Percentiles rank a stretch among this genome's conserved stretches.
These are phyloP conservation scores for Drosophila lutescens DNA, from an alignment of 2,888 invertebrate genomes.

Conservation along the genomic window DNA sequence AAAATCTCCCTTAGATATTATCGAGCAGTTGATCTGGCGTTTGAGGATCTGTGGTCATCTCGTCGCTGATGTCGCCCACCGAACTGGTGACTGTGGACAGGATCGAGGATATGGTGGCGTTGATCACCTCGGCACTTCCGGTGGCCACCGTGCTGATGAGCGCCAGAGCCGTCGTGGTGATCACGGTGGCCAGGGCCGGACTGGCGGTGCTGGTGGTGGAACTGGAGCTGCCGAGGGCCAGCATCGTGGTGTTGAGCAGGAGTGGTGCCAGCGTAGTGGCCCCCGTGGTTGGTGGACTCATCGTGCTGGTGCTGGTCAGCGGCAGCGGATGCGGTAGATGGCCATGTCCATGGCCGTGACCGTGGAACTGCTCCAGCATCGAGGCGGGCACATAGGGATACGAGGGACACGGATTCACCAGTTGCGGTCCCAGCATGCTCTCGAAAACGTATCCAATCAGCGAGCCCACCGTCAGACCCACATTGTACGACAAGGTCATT, in stretches of 20 bases:
- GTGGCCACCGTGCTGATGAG: conserved; percentile 68
- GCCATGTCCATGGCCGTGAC: conserved; percentile 44
- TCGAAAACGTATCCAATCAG: conserved; percentile 92
- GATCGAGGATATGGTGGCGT: conserved; percentile 75
- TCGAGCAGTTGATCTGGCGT: conserved; percentile 78
- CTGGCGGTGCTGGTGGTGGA: conserved; percentile 52
- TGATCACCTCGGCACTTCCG: conserved; percentile 73
- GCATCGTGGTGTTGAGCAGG: conserved; percentile 58
- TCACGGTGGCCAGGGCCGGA: conserved; percentile 30
- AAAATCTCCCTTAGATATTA: conserved; percentile 58
- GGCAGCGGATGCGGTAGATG: conserved; percentile 54
- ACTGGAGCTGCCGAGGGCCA: conserved; percentile 45
- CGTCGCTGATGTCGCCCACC: conserved; percentile 65
- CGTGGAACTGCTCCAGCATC: conserved; percentile 71
- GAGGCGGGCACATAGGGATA: conserved; percentile 79
- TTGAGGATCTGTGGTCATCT: conserved; percentile 79
- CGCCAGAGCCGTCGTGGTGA: conserved; percentile 73
- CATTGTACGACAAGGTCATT: conserved; percentile 96
- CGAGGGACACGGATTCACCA: conserved; percentile 85
- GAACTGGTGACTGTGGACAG: conserved; percentile 71
- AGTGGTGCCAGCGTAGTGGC: conserved; percentile 53
- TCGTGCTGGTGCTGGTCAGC: conserved; percentile 50
- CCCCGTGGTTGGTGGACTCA: conserved; percentile 32
- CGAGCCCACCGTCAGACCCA: conserved; percentile 93
- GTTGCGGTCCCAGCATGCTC: conserved; percentile 86